Evolutionary conservation across 2,797 vertebrate species (phyloP), one percentile per base, ranked within the genome.

Genomic region (Capromys pilorides): DNA sequence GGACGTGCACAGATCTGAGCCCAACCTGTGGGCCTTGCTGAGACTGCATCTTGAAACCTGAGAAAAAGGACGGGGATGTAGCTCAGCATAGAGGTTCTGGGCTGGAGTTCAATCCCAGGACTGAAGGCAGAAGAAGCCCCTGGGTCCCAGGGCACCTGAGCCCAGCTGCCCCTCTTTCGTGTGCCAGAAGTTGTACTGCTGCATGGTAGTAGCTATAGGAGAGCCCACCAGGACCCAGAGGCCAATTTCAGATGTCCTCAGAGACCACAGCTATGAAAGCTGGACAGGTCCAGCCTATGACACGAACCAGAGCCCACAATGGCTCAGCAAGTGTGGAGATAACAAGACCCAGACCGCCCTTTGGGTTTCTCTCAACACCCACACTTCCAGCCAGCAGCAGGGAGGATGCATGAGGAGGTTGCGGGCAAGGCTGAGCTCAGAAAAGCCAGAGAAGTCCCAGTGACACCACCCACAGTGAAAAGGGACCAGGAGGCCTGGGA

Each of bases 211-310:
- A 6, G 16, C 51, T 51, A 22, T 57, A 13, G 84, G 57, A 18
- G 57, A 6, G 7, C 6, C 41, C 0, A 28, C 4, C 24, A 31
- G 39, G 31, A 31, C 64, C 8, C 0, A 6, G 51, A 75, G 41
- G 77, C 75, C 54, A 41, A 13, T 2, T 3, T 75, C 11, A 31
- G 88, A 45, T 6, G 10, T 4, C 36, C 83, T 45, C 28, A 36
- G 33, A 31, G 28, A 36, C 14, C 4, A 6, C 12, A 10, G n/a
- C 77, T 3, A 3, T 11, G 51, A 49, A 16, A 49, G 22, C 16
- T 1, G 79, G 26, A 16, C 28, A 0, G 1, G 12, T 4, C 49
- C 0, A 45, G 33, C 6, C 5, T 13, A 36, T 1, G 0, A 5
- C 2, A 1, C 4, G 7, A 39, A 21, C 21, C 69, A 18, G 19